Base-by-base conservation (phyloP, 1,140 invertebrate genomes). In the Linepithema humile region DNA sequence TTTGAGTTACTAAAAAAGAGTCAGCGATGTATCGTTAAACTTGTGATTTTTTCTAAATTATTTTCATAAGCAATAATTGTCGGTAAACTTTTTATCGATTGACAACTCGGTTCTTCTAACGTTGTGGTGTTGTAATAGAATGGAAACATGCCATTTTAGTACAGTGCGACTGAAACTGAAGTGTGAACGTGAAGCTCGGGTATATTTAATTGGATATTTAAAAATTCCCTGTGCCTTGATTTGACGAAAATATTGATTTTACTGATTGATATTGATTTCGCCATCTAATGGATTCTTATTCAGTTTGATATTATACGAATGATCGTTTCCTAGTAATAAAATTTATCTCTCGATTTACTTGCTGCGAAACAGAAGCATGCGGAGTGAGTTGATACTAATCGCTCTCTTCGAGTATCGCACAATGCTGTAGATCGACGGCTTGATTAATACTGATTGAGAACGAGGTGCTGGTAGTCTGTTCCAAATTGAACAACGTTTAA, bases 381-480 rank as follows among this genome's bases (percentile, higher is more conserved):
- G 23, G 15, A 59, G 75, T 55, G 10, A 80, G 35, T 67, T 55
- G 38, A 29, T 55, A 50, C 32, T 29, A 45, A 80, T 70, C 50
- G 23, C 10, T 78, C 10, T 78, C 57, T 75, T 75, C 12, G 72
- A 62, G 72, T 38, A 40, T 64, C 62, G 35, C 48, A 48, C 26
- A 35, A 80, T 69, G 35, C 48, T 80, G 64, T 69, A n/a, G 65
- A 72, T 82, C 48, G 69, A 65, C 32, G 20, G 35, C 17, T 78
- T 78, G 32, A 78, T 78, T 78, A 78, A 53, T 50, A 69, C 45
- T 69, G 75, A 78, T 78, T 78, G 75, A n/a, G n/a, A 78, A 40
- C 62, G 62, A 78, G 64, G 20, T 53, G 48, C 62, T 78, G 60
- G n/a, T 23, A 40, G 48, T 57, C 75, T n/a, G 45, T 32, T 38